Evolutionary conservation across 2,113 vertebrate species (phyloP), one percentile per base, ranked within the genome.

Genomic region (Strix aluco): DNA sequence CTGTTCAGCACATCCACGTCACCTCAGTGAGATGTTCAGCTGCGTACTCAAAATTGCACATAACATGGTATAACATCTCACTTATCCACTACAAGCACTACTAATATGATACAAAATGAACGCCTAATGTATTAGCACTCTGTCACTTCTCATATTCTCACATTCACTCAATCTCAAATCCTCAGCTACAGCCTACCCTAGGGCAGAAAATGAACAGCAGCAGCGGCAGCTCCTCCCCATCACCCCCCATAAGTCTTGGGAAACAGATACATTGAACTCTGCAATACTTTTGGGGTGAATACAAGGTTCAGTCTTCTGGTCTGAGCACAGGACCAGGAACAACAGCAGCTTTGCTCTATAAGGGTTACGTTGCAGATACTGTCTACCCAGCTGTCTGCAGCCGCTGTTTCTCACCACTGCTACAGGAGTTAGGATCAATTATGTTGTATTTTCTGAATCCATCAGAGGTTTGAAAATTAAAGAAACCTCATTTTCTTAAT

Each of bases 91-190:
- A 82, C 95, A 94, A 95, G 95, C 80, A 10, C 78, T 79, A 5
- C 91, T 97, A 96, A 97, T 95, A 87, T 5, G 91, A 81, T 59
- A 80, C 92, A 95, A 94, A 96, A 95, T 69, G 90, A 97, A 87
- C 86, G 85, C 80, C 95, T 94, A 20, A 78, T 94, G 81, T 81
- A 95, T 97, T 96, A 96, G 94, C 96, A 95, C 94, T 81, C 91
- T 96, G 97, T 96, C 97, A 94, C 95, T 97, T 93, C 14, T 80
- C 96, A 90, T 96, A 58, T 55, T 62, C 58, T 78, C 40, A 32
- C 40, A 72, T 72, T 83, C 47, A 4, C 81, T 96, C 95, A 72
- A 42, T 78, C 83, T 94, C 94, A 78, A 84, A 83, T 11, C 69
- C 73, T n/a, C 25, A 82, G 77, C 92, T 74, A 67, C 58, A 52